Percentiles rank a stretch among this genome's conserved stretches.
phyloP scores from a whole-genome alignment of 2,888 invertebrate genomes.

The Oscheius sp. region DNA sequence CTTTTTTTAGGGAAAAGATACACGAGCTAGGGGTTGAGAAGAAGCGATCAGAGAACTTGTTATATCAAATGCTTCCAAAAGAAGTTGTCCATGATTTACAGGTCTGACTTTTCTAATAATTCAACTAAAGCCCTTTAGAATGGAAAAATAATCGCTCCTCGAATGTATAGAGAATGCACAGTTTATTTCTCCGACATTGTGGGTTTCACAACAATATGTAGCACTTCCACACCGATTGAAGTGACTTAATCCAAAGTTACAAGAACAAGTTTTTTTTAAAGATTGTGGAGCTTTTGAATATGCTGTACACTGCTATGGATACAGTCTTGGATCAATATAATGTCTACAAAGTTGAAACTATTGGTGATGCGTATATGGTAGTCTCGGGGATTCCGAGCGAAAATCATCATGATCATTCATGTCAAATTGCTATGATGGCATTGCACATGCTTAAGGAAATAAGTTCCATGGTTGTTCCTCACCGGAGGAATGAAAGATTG shows the following conservation, averaged over 20 bases:
- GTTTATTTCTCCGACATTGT: constrained; percentile 14
- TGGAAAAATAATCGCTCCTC: neutral
- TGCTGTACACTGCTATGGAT: neutral
- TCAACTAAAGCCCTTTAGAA: neutral
- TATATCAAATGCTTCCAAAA: constrained; percentile 3
- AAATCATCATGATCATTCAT: constrained; percentile 1
- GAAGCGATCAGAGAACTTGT: neutral
- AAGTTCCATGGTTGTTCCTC: neutral
- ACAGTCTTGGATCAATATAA: constrained; percentile 4
- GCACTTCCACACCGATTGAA: neutral
- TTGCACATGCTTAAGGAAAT: constrained; percentile 8
- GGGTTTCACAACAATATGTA: neutral
- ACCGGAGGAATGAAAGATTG: neutral
- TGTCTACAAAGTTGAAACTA: constrained; percentile 13
- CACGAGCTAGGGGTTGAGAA: neutral
- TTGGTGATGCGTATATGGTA: constrained; percentile 11
- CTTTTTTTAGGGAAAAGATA: neutral
- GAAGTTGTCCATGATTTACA: neutral
- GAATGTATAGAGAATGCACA: neutral
- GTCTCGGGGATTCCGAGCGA: neutral
- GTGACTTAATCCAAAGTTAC: neutral
- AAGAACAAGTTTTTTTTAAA: neutral
- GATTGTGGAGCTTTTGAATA: constrained; percentile 1
- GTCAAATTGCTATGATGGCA: constrained; percentile 1
- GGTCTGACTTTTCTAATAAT: neutral